Conservation (phyloP, 2,113 vertebrate genomes). For the Gavia stellata region DNA sequence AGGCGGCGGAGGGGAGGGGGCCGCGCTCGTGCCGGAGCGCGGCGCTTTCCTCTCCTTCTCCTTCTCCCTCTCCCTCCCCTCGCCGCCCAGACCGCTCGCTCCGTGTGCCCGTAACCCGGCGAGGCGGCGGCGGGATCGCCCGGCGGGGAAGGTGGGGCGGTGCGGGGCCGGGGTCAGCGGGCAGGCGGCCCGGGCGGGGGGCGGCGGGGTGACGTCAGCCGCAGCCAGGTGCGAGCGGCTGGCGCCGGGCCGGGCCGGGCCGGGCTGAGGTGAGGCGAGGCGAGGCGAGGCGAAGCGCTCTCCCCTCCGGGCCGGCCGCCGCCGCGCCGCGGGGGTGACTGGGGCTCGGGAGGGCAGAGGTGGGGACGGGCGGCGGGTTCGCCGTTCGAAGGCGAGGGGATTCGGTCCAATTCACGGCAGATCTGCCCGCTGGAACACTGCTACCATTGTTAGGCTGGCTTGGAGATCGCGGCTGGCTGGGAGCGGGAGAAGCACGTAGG, state of each 20-base stretch:
- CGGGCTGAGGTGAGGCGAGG: no score
- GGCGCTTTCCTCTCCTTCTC: not conserved
- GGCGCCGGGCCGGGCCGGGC: not conserved
- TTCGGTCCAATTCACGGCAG: not conserved
- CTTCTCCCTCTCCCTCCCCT: not conserved
- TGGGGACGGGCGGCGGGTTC: not conserved
- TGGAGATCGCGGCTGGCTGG: not conserved
- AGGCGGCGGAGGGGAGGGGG: not conserved
- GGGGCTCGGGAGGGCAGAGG: not conserved
- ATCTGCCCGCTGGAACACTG: not conserved
- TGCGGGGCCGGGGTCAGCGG: not conserved
- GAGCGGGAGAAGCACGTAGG: not conserved
- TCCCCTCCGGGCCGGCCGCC: not conserved
- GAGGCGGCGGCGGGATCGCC: not conserved
- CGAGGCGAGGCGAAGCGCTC: not conserved
- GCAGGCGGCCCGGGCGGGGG: not conserved
- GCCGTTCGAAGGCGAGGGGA: not conserved
- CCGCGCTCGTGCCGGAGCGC: not conserved
- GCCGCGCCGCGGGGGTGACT: not conserved
- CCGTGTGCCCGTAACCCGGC: not conserved
- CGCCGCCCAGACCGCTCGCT: not conserved
- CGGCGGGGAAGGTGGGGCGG: not conserved
- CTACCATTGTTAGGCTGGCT: constrained; percentile 31
- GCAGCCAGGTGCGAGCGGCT: not conserved
- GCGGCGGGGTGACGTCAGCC: not conserved